Base-by-base conservation (phyloP, 2,888 invertebrate species). In the Leptopilina myrica region DNA sequence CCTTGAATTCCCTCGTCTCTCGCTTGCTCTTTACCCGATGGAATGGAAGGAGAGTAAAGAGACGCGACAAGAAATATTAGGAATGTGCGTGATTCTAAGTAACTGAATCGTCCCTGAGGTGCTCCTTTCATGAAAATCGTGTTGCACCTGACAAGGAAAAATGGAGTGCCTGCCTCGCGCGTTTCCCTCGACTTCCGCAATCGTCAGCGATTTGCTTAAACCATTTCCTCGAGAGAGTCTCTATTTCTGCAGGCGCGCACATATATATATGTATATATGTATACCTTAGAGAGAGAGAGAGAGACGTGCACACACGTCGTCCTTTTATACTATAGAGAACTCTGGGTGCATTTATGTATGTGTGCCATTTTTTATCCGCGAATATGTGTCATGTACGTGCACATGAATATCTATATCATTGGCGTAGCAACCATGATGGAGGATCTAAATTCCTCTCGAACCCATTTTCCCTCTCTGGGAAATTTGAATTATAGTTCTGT, bases 131-230 rank as follows among this genome's bases (percentile, higher is more conserved):
- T 73, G 73, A 73, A 73, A 73, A 73, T 73, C 73, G 56, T 73
- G 73, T 73, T 73, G 56, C 73, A 73, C 73, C 33, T 56, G 73
- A 73, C 73, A 73, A 73, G 73, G 73, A 73, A 73, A 73, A 73
- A 73, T 73, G 73, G 73, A 33, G 33, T 53, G 33, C 53, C 73
- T 53, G 53, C 56, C 73, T 73, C 40, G 73, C 40, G 73, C 40
- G 56, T 56, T 56, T 73, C 56, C 56, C 56, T 73, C 33, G 33
- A 73, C 53, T 73, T 73, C 56, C 56, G 56, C 53, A 73, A 73
- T 69, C 69, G 73, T 73, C 73, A 73, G 56, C 73, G 73, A 73
- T 73, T 73, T 73, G 73, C 73, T 73, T 73, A 73, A 73, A 73
- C 53, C 73, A 49, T 69, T 69, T 69, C 49, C 69, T 53, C 53